Base-by-base conservation (phyloP, 2,113 vertebrate genomes). In the Corythornis vintsioides region DNA sequence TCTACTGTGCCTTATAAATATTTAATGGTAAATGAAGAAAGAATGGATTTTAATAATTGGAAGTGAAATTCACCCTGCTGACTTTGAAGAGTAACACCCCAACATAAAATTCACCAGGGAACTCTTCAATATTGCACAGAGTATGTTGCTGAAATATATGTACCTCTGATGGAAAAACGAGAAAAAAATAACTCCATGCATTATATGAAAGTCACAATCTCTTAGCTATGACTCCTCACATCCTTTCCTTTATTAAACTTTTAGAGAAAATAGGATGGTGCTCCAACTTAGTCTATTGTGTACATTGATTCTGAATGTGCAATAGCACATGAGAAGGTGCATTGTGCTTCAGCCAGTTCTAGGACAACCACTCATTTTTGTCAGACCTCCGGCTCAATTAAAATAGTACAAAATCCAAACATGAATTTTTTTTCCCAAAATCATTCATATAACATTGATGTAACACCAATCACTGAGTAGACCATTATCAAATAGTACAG, bases 121-220 rank as follows among this genome's bases (percentile, higher is more conserved):
- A 25, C 15, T 42, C 19, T 14, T 38, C 25, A 47, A 5, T 64
- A 59, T 88, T 72, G 38, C 12, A 35, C 15, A 19, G 10, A 33
- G 0, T 13, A 22, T 8, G 19, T 22, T 77, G 50, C 4, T 45
- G 15, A 85, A 81, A 70, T 24, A 21, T 1, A 1, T 0, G 0
- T 47, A 33, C 6, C 15, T 40, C 53, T 60, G 40, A 81, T 33
- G 20, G 22, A 50, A 59, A 4, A 69, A 33, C 11, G 31, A 84
- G 4, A 72, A 17, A 20, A 73, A 86, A 56, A 24, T 2, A 12
- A 10, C 48, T 11, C 3, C n/a, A 9, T 13, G 2, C 11, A 16
- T 40, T 83, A 42, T n/a, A 50, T 63, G 60, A 65, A 78, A 85
- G 10, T 3, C 17, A 28, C 7, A 25, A 50, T n/a, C 20, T 52